phyloP scores from a whole-genome alignment of 1,140 invertebrate species.

The Drosophila quadrilineata region DNA sequence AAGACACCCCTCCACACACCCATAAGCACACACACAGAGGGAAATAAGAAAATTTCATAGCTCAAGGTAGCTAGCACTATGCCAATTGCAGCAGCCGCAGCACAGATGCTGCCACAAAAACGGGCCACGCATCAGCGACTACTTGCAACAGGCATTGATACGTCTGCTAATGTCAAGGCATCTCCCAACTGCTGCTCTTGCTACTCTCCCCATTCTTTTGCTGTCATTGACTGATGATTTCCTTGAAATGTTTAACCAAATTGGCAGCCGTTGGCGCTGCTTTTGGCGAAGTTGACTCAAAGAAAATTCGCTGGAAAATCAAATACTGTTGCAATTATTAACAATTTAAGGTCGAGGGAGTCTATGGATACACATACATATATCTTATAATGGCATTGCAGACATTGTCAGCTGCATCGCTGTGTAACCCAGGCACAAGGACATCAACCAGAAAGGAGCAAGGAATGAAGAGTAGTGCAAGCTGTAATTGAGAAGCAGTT shows the following conservation, averaged over 20 bases:
- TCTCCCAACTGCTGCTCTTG: not conserved
- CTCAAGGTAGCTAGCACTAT: slow-evolving; percentile 21
- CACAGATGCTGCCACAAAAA: not conserved
- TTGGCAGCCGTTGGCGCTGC: slow-evolving; percentile 27
- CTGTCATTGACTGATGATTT: slow-evolving; percentile 28
- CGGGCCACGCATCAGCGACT: slow-evolving; percentile 18
- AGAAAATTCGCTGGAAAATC: too few relatives aligned
- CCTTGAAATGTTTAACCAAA: slow-evolving; percentile 33
- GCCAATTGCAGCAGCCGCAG: slow-evolving; percentile 20
- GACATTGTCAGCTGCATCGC: not conserved
- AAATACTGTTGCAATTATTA: too few relatives aligned
- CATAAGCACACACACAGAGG: slow-evolving; percentile 2
- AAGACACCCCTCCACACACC: not conserved
- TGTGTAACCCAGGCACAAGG: not conserved
- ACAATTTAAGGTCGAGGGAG: too few relatives aligned
- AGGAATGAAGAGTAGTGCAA: too few relatives aligned
- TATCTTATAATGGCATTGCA: too few relatives aligned
- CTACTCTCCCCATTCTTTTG: not conserved
- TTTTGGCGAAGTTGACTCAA: not conserved
- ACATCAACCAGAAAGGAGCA: too few relatives aligned
- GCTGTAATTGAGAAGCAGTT: not conserved
- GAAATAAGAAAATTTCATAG: slow-evolving; percentile 52
- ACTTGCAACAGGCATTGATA: slow-evolving; percentile 11
- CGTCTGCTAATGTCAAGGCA: not conserved
- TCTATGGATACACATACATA: too few relatives aligned